A percentile compares a stretch with the other conserved stretches of the same genome.
phyloP scores from a whole-genome alignment of 2,888 invertebrate genomes.

The Coenonympha glycerion region DNA sequence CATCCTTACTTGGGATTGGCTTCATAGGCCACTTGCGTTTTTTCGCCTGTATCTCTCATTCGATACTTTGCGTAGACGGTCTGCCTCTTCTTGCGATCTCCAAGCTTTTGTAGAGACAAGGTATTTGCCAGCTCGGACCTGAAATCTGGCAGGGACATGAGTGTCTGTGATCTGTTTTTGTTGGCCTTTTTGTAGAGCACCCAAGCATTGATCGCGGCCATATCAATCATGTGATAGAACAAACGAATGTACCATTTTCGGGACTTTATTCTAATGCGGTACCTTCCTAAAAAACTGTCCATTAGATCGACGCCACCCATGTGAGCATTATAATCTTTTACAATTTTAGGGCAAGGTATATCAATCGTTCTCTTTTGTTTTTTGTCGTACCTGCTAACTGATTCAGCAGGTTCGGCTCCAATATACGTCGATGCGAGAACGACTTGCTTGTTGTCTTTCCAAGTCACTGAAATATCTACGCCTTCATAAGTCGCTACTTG shows the following conservation, averaged over 20 bases:
- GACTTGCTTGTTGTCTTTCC: conserved; percentile 40
- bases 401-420: conserved; percentile 37
- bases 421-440: conserved; percentile 39
- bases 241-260: conserved; percentile 36
- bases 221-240: conserved; percentile 38
- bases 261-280: conserved; percentile 36
- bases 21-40: conserved; percentile 9
- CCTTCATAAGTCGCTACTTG: conserved; percentile 35
- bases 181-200: conserved; percentile 39
- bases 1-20: not conserved
- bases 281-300: conserved; percentile 37
- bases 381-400: conserved; percentile 36
- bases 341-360: conserved; percentile 35
- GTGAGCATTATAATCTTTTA: conserved; percentile 35
- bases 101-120: conserved; percentile 35
- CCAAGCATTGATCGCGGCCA: conserved; percentile 41
- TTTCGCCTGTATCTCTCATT: conserved; percentile 34
- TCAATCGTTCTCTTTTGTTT: conserved; percentile 35
- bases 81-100: conserved; percentile 37
- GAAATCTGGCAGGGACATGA: conserved; percentile 20
- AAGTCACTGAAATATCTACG: conserved; percentile 31
- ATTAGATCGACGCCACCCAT: conserved; percentile 27
- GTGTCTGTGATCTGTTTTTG: conserved; percentile 27
- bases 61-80: conserved; percentile 34
- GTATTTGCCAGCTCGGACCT: conserved; percentile 28